phyloP scores from a whole-genome alignment of 2,888 invertebrate genomes.

The Zelleria hepariella region DNA sequence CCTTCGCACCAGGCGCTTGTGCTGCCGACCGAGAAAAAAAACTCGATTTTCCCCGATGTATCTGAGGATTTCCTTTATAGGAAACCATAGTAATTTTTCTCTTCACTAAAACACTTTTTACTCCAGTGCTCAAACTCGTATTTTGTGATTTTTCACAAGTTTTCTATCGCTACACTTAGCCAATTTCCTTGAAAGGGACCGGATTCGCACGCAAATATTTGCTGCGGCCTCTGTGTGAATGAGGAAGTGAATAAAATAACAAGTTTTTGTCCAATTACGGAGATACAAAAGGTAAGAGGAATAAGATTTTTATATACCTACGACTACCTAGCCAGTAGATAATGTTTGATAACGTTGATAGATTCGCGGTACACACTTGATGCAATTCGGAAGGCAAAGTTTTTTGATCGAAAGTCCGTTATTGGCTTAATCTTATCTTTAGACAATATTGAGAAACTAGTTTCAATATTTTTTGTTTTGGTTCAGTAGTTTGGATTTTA shows the following conservation, averaged over 20 bases:
- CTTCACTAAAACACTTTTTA: no score
- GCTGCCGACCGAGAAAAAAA: not conserved
- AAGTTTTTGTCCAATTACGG: not conserved
- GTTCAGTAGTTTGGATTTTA: no score
- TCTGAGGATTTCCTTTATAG: not conserved
- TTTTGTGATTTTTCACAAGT: not conserved
- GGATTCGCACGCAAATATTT: not conserved
- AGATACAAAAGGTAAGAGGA: not conserved
- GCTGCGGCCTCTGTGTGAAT: not conserved
- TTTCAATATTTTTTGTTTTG: no score
- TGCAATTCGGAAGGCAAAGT: no score
- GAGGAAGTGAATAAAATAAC: not conserved
- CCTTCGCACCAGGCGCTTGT: conserved; percentile 31
- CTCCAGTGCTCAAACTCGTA: not conserved
- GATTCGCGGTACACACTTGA: no score
- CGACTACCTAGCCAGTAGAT: no score
- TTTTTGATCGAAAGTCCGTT: no score
- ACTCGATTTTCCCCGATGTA: not conserved
- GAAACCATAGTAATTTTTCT: no score
- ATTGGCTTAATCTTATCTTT: no score
- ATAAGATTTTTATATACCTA: no score
- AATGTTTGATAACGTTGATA: no score
- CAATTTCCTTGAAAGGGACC: not conserved
- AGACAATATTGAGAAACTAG: no score
- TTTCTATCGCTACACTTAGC: not conserved